Evolutionary conservation across 2,113 vertebrate species (phyloP), one percentile per base, ranked within the genome.

Genomic region (Megaceryle torquata): DNA sequence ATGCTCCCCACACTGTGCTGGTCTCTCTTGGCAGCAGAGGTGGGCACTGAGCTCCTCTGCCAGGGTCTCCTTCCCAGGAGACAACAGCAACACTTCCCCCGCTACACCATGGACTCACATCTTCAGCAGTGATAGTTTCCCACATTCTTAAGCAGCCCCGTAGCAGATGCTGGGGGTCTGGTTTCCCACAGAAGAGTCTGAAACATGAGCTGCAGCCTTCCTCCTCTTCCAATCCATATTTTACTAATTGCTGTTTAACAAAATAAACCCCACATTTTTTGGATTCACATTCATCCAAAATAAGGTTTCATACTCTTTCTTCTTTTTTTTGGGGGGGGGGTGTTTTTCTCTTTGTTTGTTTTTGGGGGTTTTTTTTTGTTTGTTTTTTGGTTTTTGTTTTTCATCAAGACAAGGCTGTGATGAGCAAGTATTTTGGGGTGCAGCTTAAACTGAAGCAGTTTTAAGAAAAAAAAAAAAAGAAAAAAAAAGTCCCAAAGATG

Each of bases 1-100:
- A 4, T 0, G 1, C 5, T 26, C 9, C 57, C 41, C 48, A 10
- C 2, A 1, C 20, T 3, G 35, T 4, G 2, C 17, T 28, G 44
- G 15, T 17, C 31, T n/a, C 41, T 53, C 21, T 15, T 8, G 41
- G 28, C 41, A 39, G 29, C 29, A 41, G 33, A 43, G 39, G 31
- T 18, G 53, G 51, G 13, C 35, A 29, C 0, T 0, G 2, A 37
- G 24, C 14, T 71, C 14, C 19, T 8, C 46, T 63, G 29, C 11
- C 57, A 37, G 39, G 7, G 2, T 35, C 12, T 79, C 35, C 39
- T 53, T 37, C 48, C 35, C 86, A 21, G 46, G 26, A n/a, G 37
- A 3, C 15, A 48, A 6, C 28, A 19, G 16, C 46, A 35, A 11
- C 12, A 13, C 25, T 28, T 18, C 29, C n/a, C 20, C 48, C 1